Conservation (phyloP, 2,113 vertebrate species). For the Xenopus laevis region DNA sequence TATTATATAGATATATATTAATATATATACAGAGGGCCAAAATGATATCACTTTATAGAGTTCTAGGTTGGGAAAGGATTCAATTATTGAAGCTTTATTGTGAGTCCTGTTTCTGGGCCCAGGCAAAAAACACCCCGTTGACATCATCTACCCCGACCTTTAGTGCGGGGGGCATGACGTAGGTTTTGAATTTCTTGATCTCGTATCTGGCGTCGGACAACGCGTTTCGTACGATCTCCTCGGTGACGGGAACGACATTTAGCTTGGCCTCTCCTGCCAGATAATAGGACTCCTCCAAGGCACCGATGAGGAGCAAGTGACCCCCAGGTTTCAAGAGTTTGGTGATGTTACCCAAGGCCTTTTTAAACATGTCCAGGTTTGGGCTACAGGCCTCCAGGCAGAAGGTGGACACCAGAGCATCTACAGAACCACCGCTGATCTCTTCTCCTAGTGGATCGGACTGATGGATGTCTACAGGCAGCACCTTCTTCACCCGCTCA, state of each 20-base stretch:
- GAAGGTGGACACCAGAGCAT: conserved; percentile 86
- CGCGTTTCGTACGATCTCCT: conserved; percentile 72
- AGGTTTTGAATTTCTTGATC: conserved; percentile 75
- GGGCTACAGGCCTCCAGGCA: conserved; percentile 91
- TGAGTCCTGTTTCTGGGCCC: conserved; percentile 70
- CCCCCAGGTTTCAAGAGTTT: conserved; percentile 75
- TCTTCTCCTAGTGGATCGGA: conserved; percentile 68
- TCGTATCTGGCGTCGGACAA: conserved; percentile 65
- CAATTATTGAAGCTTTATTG: too few relatives aligned
- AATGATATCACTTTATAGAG: too few relatives aligned
- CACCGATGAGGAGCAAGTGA: conserved; percentile 82
- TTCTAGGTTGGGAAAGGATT: too few relatives aligned
- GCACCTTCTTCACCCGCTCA: conserved; percentile 67
- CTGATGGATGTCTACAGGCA: conserved; percentile 81
- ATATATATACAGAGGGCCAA: too few relatives aligned
- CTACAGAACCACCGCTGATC: conserved; percentile 52
- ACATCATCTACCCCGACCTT: conserved; percentile 84
- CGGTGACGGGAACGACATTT: conserved; percentile 73
- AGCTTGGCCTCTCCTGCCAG: conserved; percentile 78
- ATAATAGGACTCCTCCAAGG: conserved; percentile 87
- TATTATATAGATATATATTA: too few relatives aligned
- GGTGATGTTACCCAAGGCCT: conserved; percentile 72
- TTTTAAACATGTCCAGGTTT: conserved; percentile 68
- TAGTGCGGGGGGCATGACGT: conserved; percentile 74
- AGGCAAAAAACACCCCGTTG: conserved; percentile 81